These are phyloP conservation scores for Peromyscus aztecus DNA, from an alignment of 2,797 vertebrate species.

Conservation along the genomic window DNA sequence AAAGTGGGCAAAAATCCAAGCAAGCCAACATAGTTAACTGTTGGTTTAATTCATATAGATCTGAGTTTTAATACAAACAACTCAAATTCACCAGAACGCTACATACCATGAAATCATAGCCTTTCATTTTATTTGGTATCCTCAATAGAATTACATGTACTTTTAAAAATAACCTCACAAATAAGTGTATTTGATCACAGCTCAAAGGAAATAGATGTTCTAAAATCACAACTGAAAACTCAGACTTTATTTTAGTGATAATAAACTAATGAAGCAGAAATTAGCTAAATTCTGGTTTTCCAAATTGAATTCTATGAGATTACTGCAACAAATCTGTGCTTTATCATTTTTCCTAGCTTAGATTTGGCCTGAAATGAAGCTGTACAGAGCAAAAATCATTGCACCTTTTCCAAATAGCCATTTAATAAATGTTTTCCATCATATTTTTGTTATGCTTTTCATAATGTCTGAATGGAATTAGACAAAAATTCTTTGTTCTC, in stretches of 20 bases:
- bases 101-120: conserved; percentile 37
- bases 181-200: conserved; percentile 39
- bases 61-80: conserved; percentile 67
- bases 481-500: conserved; percentile 70
- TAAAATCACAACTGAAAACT: conserved; percentile 32
- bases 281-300: background rate
- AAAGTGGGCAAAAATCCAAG: conserved; percentile 76
- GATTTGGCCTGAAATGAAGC: conserved; percentile 29
- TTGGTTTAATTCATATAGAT: conserved; percentile 39
- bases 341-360: background rate
- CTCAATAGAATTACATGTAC: conserved; percentile 1
- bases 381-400: background rate
- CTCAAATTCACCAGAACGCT: conserved; percentile 59
- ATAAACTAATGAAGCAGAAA: background rate
- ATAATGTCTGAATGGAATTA: conserved; percentile 67
- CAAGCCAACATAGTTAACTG: conserved; percentile 63
- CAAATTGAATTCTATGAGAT: background rate
- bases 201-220: conserved; percentile 24
- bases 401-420: background rate
- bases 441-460: conserved; percentile 49
- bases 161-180: conserved; percentile 51
- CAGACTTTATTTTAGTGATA: conserved; percentile 8
- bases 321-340: background rate
- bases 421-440: background rate
- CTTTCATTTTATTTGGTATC: conserved; percentile 62